phyloP scores from a whole-genome alignment of 2,113 vertebrate genomes.

The Axis porcinus region DNA sequence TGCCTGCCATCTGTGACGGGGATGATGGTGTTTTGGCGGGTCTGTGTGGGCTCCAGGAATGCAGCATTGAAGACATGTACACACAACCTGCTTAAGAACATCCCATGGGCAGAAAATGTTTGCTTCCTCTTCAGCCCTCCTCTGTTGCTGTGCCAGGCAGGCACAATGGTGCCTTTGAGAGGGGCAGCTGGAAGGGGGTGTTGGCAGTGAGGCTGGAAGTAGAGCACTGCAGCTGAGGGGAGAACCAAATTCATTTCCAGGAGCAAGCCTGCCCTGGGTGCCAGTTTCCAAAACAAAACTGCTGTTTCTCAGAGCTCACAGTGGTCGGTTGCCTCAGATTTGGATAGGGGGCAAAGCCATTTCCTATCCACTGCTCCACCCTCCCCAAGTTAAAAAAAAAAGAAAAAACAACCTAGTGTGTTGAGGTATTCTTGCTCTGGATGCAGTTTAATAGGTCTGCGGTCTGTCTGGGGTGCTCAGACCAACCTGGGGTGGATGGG shows the following conservation, averaged over 20 bases:
- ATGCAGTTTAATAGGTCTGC: not conserved
- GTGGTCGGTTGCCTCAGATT: constrained; percentile 81
- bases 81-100: constrained; percentile 67
- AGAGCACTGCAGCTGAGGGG: constrained; percentile 81
- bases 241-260: constrained; percentile 81
- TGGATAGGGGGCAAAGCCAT: constrained; percentile 71
- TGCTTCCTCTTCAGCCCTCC: constrained; percentile 59
- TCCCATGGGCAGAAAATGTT: constrained; percentile 69
- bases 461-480: not conserved
- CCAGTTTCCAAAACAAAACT: constrained; percentile 86
- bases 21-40: constrained; percentile 28
- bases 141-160: constrained; percentile 63
- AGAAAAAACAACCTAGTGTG: not conserved
- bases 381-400: constrained; percentile 56
- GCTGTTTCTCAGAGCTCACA: constrained; percentile 77
- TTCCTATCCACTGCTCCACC: constrained; percentile 47
- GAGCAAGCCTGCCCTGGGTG: constrained; percentile 72
- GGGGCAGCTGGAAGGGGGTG: constrained; percentile 80
- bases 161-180: constrained; percentile 84
- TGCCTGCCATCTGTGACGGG: constrained; percentile 47
- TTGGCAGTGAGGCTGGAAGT: constrained; percentile 79
- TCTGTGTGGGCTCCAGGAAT: constrained; percentile 65
- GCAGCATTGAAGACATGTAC: constrained; percentile 51
- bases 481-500: not conserved
- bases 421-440: constrained; percentile 63